Percentiles rank a stretch among this genome's conserved stretches.
phyloP scores from a whole-genome alignment of 1,140 invertebrate genomes.

The Dendroctonus ponderosae region DNA sequence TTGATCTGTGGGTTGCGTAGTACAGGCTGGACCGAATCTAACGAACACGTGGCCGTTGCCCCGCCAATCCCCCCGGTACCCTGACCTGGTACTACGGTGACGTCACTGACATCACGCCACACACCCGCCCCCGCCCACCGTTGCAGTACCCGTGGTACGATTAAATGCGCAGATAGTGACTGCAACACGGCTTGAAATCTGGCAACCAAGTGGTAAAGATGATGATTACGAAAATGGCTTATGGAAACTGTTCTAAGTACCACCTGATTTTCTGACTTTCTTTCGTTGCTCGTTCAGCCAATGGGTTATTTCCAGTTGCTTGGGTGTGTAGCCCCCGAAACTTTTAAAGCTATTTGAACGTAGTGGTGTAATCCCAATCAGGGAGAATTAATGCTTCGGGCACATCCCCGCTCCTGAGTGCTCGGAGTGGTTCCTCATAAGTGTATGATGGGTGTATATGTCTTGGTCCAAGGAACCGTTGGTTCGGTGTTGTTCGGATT shows the following conservation, averaged over 20 bases:
- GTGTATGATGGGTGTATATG: conserved; percentile 5
- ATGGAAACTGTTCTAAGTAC: not conserved
- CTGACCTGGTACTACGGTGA: conserved; percentile 34
- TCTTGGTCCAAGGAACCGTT: not conserved
- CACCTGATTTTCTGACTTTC: too few species aligned
- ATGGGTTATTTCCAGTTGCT: too few species aligned
- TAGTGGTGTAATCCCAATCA: too few species aligned
- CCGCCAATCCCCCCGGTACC: conserved; percentile 30
- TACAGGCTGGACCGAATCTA: conserved; percentile 46
- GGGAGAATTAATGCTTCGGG: too few species aligned
- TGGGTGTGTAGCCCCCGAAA: too few species aligned
- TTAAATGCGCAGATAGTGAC: conserved; percentile 46
- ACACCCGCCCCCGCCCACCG: conserved; percentile 37
- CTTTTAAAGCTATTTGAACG: too few species aligned
- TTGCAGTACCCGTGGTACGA: conserved; percentile 38
- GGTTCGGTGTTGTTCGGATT: too few species aligned
- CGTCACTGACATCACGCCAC: conserved; percentile 47
- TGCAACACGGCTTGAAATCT: conserved; percentile 39
- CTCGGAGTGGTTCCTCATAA: not conserved
- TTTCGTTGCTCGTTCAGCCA: too few species aligned
- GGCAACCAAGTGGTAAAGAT: conserved; percentile 37
- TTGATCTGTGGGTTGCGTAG: conserved; percentile 53
- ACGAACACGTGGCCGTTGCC: conserved; percentile 48
- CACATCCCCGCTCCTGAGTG: not conserved
- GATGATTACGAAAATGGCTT: conserved; percentile 27